Evolutionary conservation across 2,797 vertebrate genomes (phyloP).

Genomic region (Mallotus villosus): DNA sequence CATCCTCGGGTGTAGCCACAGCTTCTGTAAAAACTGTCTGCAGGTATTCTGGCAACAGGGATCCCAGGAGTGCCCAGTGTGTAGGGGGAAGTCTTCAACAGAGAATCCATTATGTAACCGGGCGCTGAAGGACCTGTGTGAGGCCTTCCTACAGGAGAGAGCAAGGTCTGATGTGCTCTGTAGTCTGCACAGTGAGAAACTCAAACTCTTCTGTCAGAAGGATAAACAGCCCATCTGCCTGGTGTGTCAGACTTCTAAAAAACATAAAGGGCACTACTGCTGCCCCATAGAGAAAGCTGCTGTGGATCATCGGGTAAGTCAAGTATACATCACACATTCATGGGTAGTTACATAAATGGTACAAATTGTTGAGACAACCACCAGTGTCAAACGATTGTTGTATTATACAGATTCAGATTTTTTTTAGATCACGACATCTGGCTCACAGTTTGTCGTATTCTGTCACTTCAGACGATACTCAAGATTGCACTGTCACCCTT

Average conservation of each 20-base stretch:
- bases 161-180: slow-evolving; percentile 25
- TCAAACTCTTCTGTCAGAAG: slow-evolving; percentile 27
- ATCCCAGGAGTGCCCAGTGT: slow-evolving; percentile 59
- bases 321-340: too few species aligned
- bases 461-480: too few species aligned
- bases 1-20: slow-evolving; percentile 71
- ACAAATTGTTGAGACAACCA: too few species aligned
- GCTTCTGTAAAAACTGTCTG: slow-evolving; percentile 72
- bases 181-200: slow-evolving; percentile 28
- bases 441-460: too few species aligned
- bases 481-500: too few species aligned
- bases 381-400: too few species aligned
- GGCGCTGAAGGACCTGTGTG: slow-evolving; percentile 1
- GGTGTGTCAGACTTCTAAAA: slow-evolving; percentile 9
- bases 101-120: background rate
- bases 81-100: slow-evolving; percentile 45
- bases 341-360: too few species aligned
- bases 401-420: too few species aligned
- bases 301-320: background rate
- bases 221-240: slow-evolving; percentile 9
- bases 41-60: slow-evolving; percentile 57
- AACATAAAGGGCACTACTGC: background rate
- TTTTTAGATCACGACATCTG: too few species aligned
- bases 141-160: slow-evolving; percentile 2
- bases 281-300: slow-evolving; percentile 3